Evolutionary conservation across 2,113 vertebrate species (phyloP), one percentile per base, ranked within the genome.

Genomic region (Melanostigma gelatinosum): DNA sequence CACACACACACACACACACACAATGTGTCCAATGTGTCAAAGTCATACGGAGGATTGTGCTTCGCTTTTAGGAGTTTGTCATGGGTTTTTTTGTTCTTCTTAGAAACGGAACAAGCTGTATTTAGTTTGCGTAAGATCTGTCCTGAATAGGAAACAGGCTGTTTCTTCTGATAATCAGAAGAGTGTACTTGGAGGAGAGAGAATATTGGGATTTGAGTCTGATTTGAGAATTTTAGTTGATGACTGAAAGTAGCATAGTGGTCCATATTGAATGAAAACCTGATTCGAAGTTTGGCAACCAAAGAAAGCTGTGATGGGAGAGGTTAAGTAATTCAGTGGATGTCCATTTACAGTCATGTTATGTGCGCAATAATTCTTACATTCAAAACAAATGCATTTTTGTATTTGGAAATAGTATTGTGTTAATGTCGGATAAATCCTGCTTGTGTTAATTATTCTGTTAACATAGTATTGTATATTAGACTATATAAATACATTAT

Each of bases 21-120:
- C 65, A 67, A 68, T 48, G 15, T 32, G n/a, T 58, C 27, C 46
- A 63, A 58, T 70, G 69, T 69, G 58, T 75, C 79, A 74, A 71
- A 75, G 64, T 66, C 60, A 60, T 61, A 77, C 12, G 10, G 40
- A 46, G 55, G 64, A 50, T 68, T 73, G 48, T 24, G 72, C 70
- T 78, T 67, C 66, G 71, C 40, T 70, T 67, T 78, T 42, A 32
- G 38, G 55, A 75, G 67, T 46, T 34, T 66, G 57, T 22, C 75
- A 75, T 69, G 40, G 15, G 13, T 62, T 75, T 77, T 77, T 67
- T 82, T 73, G 1, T 42, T 63, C 36, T 63, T 80, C n/a, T 83
- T 61, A 32, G 55, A 75, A 57, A 52, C 15, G 55, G 46, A 67
- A 79, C 54, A 34, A 34, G 46, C 57, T 71, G n/a, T 50, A 62